Evolutionary conservation across 2,113 vertebrate species (phyloP).

Genomic region (Anser cygnoides): DNA sequence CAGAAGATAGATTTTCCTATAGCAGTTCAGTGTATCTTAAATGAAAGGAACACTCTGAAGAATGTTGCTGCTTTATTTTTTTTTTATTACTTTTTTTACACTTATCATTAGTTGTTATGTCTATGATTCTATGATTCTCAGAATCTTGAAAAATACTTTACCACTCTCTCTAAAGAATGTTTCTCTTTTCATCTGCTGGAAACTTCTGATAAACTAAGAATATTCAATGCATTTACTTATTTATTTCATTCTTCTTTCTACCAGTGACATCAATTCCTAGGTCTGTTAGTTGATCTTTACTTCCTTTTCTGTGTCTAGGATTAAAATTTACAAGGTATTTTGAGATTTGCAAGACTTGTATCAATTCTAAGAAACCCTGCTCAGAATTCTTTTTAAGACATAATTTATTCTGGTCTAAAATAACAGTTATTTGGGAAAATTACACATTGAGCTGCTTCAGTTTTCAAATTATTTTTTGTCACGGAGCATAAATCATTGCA

Average conservation of each 20-base stretch:
- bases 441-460: not conserved
- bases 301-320: not conserved
- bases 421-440: not conserved
- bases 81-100: too few relatives aligned
- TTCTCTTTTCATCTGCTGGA: not conserved
- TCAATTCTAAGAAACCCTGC: not conserved
- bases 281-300: not conserved
- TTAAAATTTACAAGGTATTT: not conserved
- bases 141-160: not conserved
- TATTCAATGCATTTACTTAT: not conserved
- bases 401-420: not conserved
- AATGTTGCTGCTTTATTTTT: not conserved
- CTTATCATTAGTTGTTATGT: not conserved
- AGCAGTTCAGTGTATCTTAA: not conserved
- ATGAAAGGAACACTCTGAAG: not conserved
- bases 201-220: not conserved
- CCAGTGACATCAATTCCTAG: not conserved
- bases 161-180: not conserved
- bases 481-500: not conserved
- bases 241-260: not conserved
- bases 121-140: not conserved
- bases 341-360: not conserved
- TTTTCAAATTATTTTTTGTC: not conserved
- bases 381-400: not conserved
- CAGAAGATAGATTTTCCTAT: not conserved